Conservation (phyloP, 37 sponge, comb jelly and placozoan species). For the Corticium candelabrum region DNA sequence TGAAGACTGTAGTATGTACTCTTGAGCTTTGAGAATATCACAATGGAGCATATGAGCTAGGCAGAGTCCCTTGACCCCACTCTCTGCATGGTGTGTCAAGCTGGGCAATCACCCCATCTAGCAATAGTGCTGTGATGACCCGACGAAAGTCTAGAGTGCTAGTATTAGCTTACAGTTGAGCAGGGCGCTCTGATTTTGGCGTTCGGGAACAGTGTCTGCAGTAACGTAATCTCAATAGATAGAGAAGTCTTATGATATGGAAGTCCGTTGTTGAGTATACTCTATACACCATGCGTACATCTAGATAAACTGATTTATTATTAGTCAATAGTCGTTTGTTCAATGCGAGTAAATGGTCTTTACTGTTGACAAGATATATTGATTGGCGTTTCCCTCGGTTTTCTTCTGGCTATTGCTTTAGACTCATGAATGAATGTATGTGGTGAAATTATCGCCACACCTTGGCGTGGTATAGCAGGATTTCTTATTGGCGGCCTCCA, state of each 20-base stretch:
- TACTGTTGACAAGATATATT: neutral
- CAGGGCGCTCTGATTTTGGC: neutral
- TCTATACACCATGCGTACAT: too few species aligned
- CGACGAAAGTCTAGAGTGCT: neutral
- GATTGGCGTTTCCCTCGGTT: neutral
- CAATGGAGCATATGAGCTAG: too few species aligned
- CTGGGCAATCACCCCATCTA: too few species aligned
- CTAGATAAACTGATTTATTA: too few species aligned
- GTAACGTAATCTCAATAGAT: neutral
- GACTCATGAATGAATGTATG: neutral
- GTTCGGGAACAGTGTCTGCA: constrained; percentile 7
- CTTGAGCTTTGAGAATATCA: too few species aligned
- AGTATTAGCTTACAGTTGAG: neutral
- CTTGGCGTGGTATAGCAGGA: neutral
- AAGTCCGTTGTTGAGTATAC: constrained; percentile 3
- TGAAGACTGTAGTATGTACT: too few species aligned
- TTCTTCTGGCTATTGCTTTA: neutral
- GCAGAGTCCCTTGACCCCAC: too few species aligned
- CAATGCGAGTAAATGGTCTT: too few species aligned
- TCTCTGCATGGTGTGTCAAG: too few species aligned
- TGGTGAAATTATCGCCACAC: neutral
- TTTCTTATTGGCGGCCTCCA: neutral
- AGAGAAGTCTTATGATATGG: neutral
- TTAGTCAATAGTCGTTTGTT: too few species aligned
- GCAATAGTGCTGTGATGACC: too few species aligned